These are phyloP conservation scores for Micoletzkya japonica DNA, from an alignment of 2,888 invertebrate genomes.

Conservation along the genomic window DNA sequence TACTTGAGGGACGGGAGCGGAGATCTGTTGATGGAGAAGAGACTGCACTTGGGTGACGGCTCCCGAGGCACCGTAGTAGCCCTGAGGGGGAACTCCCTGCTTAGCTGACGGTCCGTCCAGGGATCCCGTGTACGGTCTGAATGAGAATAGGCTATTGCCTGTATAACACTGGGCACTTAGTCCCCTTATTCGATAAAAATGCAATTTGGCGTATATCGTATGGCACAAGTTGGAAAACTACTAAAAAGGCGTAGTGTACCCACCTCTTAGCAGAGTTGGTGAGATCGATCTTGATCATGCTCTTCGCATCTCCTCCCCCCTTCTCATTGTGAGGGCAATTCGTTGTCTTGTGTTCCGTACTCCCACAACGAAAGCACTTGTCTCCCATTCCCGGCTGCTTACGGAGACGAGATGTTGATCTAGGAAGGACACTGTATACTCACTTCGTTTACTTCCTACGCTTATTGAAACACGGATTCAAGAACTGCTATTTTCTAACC, in stretches of 20 bases:
- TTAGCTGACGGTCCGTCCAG: constrained; percentile 14
- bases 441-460: too few species aligned
- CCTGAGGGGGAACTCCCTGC: constrained; percentile 10
- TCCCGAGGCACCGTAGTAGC: constrained; percentile 23
- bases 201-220: too few species aligned
- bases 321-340: constrained; percentile 53
- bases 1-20: neutral
- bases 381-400: constrained; percentile 58
- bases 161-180: too few species aligned
- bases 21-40: neutral
- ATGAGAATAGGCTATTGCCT: too few species aligned
- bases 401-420: constrained; percentile 61
- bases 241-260: neutral
- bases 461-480: too few species aligned
- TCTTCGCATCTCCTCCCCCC: neutral
- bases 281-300: constrained; percentile 41
- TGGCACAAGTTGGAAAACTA: neutral
- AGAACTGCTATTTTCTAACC: neutral
- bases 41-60: too few species aligned
- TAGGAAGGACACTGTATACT: neutral
- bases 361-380: constrained; percentile 59
- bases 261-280: constrained; percentile 31
- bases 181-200: neutral
- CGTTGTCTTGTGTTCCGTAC: constrained; percentile 55
- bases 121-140: constrained; percentile 17